Percentiles rank a stretch among this genome's conserved stretches.
phyloP scores from a whole-genome alignment of 2,888 invertebrate genomes.

The Dynastes tityus region DNA sequence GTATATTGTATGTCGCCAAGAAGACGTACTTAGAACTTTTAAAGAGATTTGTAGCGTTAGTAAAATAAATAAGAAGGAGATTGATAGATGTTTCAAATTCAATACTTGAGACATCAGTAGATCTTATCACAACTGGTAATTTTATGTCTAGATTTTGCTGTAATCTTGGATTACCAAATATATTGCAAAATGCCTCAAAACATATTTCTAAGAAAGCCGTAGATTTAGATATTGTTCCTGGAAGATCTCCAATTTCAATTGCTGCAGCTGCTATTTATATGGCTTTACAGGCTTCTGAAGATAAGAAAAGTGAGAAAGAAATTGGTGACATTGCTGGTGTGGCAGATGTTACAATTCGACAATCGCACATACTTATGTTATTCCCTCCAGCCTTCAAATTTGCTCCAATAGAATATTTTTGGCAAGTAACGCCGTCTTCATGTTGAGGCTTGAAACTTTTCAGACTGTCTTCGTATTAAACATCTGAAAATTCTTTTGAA shows the following conservation, averaged over 20 bases:
- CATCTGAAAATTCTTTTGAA: too few relatives aligned
- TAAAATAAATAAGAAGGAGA: conserved; percentile 99
- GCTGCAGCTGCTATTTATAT: conserved; percentile 99
- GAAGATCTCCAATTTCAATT: conserved; percentile 98
- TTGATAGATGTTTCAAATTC: conserved; percentile 97
- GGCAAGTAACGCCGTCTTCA: too few relatives aligned
- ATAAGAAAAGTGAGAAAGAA: conserved; percentile 96
- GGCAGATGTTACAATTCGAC: conserved; percentile 97
- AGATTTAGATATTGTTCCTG: conserved; percentile 97
- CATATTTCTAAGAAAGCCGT: conserved; percentile 97
- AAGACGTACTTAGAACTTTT: conserved; percentile 98
- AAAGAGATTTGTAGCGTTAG: conserved; percentile 99
- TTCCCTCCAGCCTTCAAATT: conserved; percentile 98
- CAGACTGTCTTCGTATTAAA: too few relatives aligned
- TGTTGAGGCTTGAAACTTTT: too few relatives aligned
- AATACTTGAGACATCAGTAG: conserved; percentile 95
- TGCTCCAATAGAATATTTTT: conserved; percentile 83
- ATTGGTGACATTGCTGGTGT: conserved; percentile 99
- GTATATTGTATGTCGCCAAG: conserved; percentile 98
- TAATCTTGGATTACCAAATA: conserved; percentile 91
- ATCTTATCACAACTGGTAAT: conserved; percentile 93
- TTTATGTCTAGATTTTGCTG: conserved; percentile 99
- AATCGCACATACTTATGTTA: conserved; percentile 97
- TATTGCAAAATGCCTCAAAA: conserved; percentile 94
- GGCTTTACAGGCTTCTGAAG: conserved; percentile 98